phyloP scores from a whole-genome alignment of 2,113 vertebrate genomes.

The Dipodomys ordii region DNA sequence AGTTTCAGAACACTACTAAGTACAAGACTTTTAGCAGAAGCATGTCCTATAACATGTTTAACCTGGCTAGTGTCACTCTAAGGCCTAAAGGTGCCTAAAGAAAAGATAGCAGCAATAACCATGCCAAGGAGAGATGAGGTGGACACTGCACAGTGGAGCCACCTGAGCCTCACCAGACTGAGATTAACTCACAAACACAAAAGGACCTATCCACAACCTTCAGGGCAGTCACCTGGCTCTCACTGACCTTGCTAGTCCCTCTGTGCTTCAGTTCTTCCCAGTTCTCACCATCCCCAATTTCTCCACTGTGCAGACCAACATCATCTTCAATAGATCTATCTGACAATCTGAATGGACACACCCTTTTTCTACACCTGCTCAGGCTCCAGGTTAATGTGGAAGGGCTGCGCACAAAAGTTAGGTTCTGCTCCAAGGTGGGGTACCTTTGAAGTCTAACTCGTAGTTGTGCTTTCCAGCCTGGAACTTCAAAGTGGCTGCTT shows the following conservation, averaged over 20 bases:
- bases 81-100: background rate
- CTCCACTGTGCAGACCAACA: background rate
- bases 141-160: background rate
- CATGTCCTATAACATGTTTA: background rate
- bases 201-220: background rate
- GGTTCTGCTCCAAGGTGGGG: background rate
- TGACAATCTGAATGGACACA: background rate
- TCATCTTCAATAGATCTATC: background rate
- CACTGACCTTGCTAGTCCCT: background rate
- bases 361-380: background rate
- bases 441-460: conserved; percentile 91
- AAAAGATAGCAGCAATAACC: background rate
- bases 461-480: conserved; percentile 90
- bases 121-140: background rate
- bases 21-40: background rate
- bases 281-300: background rate
- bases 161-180: background rate
- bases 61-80: background rate
- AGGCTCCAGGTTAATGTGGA: background rate
- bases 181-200: background rate
- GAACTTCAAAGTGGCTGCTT: conserved; percentile 85
- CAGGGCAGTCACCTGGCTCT: background rate
- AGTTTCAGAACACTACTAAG: background rate
- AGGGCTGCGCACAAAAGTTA: background rate
- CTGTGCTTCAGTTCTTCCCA: background rate